Evolutionary conservation across 2,888 invertebrate genomes (phyloP).

Genomic region (Alentia gelatinosa): DNA sequence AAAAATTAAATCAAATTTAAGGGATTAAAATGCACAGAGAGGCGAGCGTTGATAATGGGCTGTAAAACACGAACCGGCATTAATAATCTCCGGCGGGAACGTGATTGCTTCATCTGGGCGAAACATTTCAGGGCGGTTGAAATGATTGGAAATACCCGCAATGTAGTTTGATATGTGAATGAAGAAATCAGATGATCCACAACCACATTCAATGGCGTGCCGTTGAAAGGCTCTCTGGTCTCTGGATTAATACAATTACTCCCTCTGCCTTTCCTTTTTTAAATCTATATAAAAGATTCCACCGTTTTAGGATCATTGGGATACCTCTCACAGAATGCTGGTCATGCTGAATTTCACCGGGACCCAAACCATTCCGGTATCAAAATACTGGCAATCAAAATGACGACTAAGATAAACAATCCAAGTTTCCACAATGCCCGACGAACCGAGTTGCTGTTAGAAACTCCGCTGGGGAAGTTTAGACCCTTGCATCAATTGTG

Average conservation of each 20-base stretch:
- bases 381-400: no score
- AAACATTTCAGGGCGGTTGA: not conserved
- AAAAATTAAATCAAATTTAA: slow-evolving; percentile 40
- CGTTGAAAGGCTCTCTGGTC: not conserved
- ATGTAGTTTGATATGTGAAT: not conserved
- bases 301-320: no score
- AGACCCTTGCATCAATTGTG: not conserved
- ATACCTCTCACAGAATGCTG: no score
- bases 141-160: not conserved
- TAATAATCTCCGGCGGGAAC: not conserved
- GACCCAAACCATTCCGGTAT: no score
- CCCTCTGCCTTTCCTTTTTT: no score
- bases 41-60: slow-evolving; percentile 6
- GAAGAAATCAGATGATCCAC: not conserved
- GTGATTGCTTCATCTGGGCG: slow-evolving; percentile 15
- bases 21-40: not conserved
- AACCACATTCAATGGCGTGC: not conserved
- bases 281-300: no score
- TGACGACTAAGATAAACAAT: no score
- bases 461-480: no score
- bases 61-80: not conserved
- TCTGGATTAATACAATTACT: not conserved
- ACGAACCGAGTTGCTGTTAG: no score
- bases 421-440: no score
- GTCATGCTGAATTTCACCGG: no score